These are phyloP conservation scores for Podargus strigoides DNA, from an alignment of 2,797 vertebrate species.

Conservation along the genomic window DNA sequence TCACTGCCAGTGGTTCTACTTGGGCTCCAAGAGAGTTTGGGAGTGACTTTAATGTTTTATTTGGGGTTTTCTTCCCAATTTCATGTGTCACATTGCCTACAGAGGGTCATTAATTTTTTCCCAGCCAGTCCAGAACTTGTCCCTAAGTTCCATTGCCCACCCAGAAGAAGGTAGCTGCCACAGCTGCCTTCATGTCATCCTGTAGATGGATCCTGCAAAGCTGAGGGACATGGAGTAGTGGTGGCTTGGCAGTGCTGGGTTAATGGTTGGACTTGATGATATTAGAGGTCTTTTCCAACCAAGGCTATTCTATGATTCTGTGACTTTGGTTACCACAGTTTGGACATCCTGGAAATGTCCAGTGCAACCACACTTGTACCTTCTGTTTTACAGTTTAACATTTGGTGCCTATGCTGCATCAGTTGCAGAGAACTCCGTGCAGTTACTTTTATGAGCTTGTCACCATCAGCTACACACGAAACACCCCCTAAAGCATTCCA, in stretches of 20 bases:
- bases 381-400: not conserved
- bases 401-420: too few species aligned
- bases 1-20: not conserved
- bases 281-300: too few species aligned
- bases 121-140: not conserved
- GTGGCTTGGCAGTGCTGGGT: too few species aligned
- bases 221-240: too few species aligned
- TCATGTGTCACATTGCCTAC: not conserved
- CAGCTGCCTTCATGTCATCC: not conserved
- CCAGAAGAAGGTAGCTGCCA: not conserved
- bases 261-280: too few species aligned
- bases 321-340: too few species aligned
- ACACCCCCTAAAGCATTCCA: not conserved
- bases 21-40: not conserved
- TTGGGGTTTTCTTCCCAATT: not conserved
- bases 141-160: too few species aligned
- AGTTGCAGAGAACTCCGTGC: not conserved
- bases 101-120: not conserved
- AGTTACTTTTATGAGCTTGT: not conserved
- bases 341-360: not conserved
- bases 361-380: too few species aligned
- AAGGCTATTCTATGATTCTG: too few species aligned
- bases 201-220: too few species aligned
- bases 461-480: not conserved
- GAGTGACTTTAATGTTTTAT: not conserved